Base-by-base conservation (phyloP, 2,888 invertebrate species). In the Ophion costatus region DNA sequence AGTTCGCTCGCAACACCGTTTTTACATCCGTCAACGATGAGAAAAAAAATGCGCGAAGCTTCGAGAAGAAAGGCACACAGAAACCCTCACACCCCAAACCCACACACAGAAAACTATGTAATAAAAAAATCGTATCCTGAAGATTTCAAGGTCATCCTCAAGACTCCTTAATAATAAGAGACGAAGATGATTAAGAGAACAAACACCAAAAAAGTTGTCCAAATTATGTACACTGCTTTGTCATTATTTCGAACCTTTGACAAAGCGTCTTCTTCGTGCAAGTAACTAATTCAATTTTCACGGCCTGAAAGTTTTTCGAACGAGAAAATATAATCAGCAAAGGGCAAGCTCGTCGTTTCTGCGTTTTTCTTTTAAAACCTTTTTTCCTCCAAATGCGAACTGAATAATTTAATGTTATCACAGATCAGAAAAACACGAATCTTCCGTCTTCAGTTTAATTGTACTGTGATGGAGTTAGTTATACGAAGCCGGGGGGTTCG, bases 171-270 rank as follows among this genome's bases (percentile, higher is more conserved):
- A 74, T 63, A 61, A 74, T 24, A 74, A 57, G 42, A 74, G 20
- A 45, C 29, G 74, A 14, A n/a, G 59, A 61, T 38, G 5, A 38
- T 38, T 38, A 29, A 45, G 63, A 3, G 63, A 24, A 10, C 17
- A 42, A 33, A 73, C 14, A 20, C 20, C 7, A 24, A 20, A 69
- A 51, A 69, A 11, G 56, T 5, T 17, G 22, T 59, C 14, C 38
- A 9, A 73, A 73, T 73, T 73, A 73, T 14, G 59, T 42, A 22
- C 73, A 42, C 59, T 61, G 73, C 61, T 61, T 33, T 42, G 61
- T 73, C 73, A 42, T 73, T 42, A 73, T 73, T 73, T 42, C n/a
- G 42, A 22, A 22, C 59, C 73, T 33, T 59, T 73, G 61, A 73
- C 73, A 73, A 61, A 73, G 59, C 73, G 20, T 22, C 20, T 14